phyloP scores from a whole-genome alignment of 2,797 vertebrate genomes.

The Manis pentadactyla region DNA sequence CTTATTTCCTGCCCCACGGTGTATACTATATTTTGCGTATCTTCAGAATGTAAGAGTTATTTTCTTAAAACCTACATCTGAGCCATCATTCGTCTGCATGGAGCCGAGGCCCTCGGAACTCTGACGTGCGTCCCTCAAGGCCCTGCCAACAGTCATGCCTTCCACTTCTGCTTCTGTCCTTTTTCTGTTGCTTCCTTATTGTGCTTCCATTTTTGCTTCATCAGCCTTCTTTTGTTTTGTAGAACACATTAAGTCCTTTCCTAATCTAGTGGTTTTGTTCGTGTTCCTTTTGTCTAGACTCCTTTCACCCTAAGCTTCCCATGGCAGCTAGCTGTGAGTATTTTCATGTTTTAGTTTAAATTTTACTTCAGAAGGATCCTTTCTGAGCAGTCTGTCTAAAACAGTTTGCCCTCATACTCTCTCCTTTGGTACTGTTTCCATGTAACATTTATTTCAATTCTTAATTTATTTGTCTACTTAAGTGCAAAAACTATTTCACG shows the following conservation, averaged over 20 bases:
- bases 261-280: neutral
- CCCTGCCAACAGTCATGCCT: neutral
- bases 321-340: neutral
- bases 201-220: neutral
- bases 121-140: neutral
- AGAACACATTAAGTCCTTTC: neutral
- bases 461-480: neutral
- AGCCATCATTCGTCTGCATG: neutral
- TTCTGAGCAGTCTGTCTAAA: neutral
- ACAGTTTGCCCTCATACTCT: neutral
- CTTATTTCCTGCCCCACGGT: neutral
- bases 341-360: neutral
- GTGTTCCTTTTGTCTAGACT: neutral
- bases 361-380: neutral
- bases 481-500: neutral
- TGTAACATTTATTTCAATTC: neutral
- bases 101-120: neutral
- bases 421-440: neutral
- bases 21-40: neutral
- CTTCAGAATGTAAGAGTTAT: neutral
- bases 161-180: neutral
- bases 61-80: neutral
- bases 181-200: neutral
- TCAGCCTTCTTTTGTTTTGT: neutral
- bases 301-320: neutral